Evolutionary conservation across 2,797 vertebrate species (phyloP).

Genomic region (Clarias platycephalus): DNA sequence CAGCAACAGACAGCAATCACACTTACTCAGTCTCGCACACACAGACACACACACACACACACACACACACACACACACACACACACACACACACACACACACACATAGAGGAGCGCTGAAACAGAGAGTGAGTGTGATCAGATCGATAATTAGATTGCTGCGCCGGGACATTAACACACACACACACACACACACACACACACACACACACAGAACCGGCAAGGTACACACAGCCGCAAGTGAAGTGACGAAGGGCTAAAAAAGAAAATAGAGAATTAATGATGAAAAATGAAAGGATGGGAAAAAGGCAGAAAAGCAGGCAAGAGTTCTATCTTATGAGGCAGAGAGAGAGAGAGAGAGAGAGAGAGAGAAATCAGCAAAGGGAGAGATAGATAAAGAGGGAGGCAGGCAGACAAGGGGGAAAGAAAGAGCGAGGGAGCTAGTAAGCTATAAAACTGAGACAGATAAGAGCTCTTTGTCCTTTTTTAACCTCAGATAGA

Average conservation of each 20-base stretch:
- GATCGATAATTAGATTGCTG: constrained; percentile 55
- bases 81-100: constrained; percentile 2
- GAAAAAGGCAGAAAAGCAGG: not conserved
- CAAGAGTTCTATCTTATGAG: not conserved
- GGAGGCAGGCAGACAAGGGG: not conserved
- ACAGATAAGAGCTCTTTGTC: constrained; percentile 8
- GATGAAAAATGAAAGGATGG: not conserved
- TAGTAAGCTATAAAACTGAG: constrained; percentile 9
- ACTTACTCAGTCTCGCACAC: not conserved
- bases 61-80: constrained; percentile 26
- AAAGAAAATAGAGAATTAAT: constrained; percentile 20
- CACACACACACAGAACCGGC: constrained; percentile 16
- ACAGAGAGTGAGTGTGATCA: constrained; percentile 49
- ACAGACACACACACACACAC: constrained; percentile 18
- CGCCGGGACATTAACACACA: constrained; percentile 48
- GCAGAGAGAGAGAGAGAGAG: not conserved
- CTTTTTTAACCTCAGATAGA: not conserved
- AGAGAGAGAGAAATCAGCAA: not conserved
- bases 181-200: constrained; percentile 32
- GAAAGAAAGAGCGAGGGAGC: not conserved
- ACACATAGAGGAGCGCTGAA: constrained; percentile 33
- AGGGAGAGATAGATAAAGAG: constrained; percentile 1
- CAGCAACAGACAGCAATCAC: constrained; percentile 15
- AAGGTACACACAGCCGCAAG: constrained; percentile 25
- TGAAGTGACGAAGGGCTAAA: constrained; percentile 22